Conservation (phyloP, 1,140 invertebrate genomes). For the Doryteuthis pealeii region DNA sequence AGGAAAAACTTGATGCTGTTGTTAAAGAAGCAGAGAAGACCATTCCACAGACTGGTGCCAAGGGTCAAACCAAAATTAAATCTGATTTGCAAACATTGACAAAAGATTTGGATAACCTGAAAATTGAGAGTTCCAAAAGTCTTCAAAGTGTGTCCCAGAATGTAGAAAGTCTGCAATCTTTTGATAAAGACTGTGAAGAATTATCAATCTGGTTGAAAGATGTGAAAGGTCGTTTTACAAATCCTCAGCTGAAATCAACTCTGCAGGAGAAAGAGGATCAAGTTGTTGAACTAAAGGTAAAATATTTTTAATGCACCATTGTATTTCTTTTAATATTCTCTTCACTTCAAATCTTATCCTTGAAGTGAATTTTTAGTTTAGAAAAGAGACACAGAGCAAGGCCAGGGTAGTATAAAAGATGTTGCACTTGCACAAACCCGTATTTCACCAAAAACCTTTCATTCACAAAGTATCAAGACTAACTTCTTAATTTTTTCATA, state of each 20-base stretch:
- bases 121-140: constrained; percentile 63
- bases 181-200: constrained; percentile 74
- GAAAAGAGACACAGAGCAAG: too few species aligned
- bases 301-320: constrained; percentile 1
- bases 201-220: constrained; percentile 82
- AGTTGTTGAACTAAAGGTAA: constrained; percentile 73
- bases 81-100: constrained; percentile 72
- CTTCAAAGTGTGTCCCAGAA: constrained; percentile 68
- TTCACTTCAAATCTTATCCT: too few species aligned
- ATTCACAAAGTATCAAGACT: too few species aligned
- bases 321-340: background rate
- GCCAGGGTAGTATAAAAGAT: too few species aligned
- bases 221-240: constrained; percentile 81
- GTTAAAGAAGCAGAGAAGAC: constrained; percentile 44
- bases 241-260: constrained; percentile 85
- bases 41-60: constrained; percentile 71
- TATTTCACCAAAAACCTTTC: too few species aligned
- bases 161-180: constrained; percentile 76
- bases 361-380: too few species aligned
- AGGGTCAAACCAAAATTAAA: constrained; percentile 75
- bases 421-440: too few species aligned
- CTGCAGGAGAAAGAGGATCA: constrained; percentile 79
- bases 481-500: too few species aligned
- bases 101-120: constrained; percentile 78
- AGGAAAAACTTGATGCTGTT: constrained; percentile 46